A percentile compares a stretch with the other conserved stretches of the same genome.
These are phyloP conservation scores for Automeris io DNA, from an alignment of 2,888 invertebrate genomes.

Conservation along the genomic window DNA sequence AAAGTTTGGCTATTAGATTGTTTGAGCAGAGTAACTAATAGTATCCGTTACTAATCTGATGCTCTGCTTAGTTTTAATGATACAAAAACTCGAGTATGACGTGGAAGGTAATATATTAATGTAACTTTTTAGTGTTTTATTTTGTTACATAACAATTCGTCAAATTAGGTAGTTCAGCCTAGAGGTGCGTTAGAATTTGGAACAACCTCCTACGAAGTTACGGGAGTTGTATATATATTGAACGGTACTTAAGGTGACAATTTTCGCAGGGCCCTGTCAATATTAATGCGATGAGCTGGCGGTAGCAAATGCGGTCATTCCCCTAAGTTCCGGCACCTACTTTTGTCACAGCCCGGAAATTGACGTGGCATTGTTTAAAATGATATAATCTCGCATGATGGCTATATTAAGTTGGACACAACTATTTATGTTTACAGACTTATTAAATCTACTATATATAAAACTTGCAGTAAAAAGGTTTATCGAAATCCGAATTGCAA, in stretches of 20 bases:
- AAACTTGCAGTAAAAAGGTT: too few relatives aligned
- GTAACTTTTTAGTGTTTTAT: too few relatives aligned
- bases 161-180: not conserved
- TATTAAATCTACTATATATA: too few relatives aligned
- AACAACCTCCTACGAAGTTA: not conserved
- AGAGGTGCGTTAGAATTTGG: too few relatives aligned
- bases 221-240: constrained; percentile 2
- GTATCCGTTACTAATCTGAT: too few relatives aligned
- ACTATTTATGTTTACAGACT: too few relatives aligned
- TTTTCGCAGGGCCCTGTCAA: constrained; percentile 34
- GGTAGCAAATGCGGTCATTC: constrained; percentile 40
- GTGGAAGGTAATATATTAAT: too few relatives aligned
- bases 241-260: constrained; percentile 29
- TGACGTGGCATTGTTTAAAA: constrained; percentile 21
- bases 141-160: not conserved
- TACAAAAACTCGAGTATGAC: too few relatives aligned
- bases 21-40: too few relatives aligned
- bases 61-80: too few relatives aligned
- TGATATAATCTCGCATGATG: constrained; percentile 5
- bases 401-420: constrained; percentile 6
- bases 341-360: constrained; percentile 38
- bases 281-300: constrained; percentile 22
- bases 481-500: too few relatives aligned
- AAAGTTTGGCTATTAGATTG: too few relatives aligned
- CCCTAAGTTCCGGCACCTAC: constrained; percentile 45